phyloP scores from a whole-genome alignment of 2,888 invertebrate genomes.

The Chymomyza amoena region DNA sequence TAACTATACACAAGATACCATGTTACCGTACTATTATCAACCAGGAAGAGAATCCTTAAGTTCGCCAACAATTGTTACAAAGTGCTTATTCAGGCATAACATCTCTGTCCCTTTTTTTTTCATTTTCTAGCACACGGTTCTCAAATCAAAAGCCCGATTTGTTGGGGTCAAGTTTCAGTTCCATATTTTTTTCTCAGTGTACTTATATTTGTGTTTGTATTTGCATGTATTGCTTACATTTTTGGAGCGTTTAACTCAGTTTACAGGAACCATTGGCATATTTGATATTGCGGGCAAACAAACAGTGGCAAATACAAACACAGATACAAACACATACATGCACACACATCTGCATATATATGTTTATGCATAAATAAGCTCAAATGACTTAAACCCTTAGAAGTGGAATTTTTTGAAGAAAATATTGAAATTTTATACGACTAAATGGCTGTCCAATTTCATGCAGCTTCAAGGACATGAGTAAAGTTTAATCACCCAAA shows the following conservation, averaged over 20 bases:
- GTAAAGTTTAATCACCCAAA: background rate
- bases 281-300: slow-evolving; percentile 24
- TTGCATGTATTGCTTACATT: slow-evolving; percentile 20
- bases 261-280: slow-evolving; percentile 12
- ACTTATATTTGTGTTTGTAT: background rate
- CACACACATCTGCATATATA: background rate
- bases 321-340: slow-evolving; percentile 5
- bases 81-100: too few species aligned
- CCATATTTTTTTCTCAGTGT: background rate
- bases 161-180: background rate
- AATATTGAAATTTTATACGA: background rate
- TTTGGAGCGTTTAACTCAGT: slow-evolving; percentile 32
- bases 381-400: slow-evolving; percentile 29
- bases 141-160: background rate
- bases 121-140: background rate
- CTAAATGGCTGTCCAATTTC: background rate
- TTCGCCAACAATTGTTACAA: too few species aligned
- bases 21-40: too few species aligned
- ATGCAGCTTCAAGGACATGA: background rate
- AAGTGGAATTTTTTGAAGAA: background rate
- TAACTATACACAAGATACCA: too few species aligned
- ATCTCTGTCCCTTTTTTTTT: too few species aligned
- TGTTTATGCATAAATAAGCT: slow-evolving; percentile 55
- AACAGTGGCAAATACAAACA: slow-evolving; percentile 32
- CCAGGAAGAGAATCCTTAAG: too few species aligned